Base-by-base conservation (phyloP, 2,113 vertebrate genomes). In the Lepisosteus osseus region DNA sequence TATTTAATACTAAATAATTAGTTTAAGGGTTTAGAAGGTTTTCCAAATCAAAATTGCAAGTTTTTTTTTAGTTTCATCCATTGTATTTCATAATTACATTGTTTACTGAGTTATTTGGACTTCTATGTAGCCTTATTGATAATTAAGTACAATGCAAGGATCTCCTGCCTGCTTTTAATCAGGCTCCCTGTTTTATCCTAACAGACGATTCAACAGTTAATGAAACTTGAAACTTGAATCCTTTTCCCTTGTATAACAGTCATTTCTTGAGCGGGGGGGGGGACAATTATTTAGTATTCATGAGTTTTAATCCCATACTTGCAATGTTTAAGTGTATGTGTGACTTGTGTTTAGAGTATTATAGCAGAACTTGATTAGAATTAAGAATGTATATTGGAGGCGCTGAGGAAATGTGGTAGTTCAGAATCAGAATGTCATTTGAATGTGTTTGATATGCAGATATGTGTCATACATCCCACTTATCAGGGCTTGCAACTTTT, bases 401-500 rank as follows among this genome's bases (percentile, higher is more conserved):
- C 12, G 11, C 14, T 14, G 40, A 14, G 41, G 54, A 57, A 29
- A 29, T 54, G 29, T 68, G 47, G 17, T n/a, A 40, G 17, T 68
- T 54, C 15, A 54, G 8, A 54, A n/a, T 68, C 7, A 55, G 45
- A 29, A 69, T 56, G 64, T 61, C 54, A 71, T 40, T 43, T n/a
- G 7, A 13, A 61, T 43, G 42, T 68, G 54, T 68, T 67, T 75
- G 69, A 71, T 71, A 65, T 61, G 55, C 56, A 61, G 63, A 75
- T 61, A 43, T 61, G 61, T 74, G 73, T 70, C 68, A 61, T 67
- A 63, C 54, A 7, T 59, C 68, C 40, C 57, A 40, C 47, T 57
- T 44, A 54, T 56, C 67, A 6, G 57, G 56, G 40, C 68, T 61
- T 59, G 43, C 42, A 57, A 45, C 1, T 57, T 44, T 29, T 44